phyloP scores from a whole-genome alignment of 2,797 vertebrate genomes.

The Pseudopleuronectes americanus region DNA sequence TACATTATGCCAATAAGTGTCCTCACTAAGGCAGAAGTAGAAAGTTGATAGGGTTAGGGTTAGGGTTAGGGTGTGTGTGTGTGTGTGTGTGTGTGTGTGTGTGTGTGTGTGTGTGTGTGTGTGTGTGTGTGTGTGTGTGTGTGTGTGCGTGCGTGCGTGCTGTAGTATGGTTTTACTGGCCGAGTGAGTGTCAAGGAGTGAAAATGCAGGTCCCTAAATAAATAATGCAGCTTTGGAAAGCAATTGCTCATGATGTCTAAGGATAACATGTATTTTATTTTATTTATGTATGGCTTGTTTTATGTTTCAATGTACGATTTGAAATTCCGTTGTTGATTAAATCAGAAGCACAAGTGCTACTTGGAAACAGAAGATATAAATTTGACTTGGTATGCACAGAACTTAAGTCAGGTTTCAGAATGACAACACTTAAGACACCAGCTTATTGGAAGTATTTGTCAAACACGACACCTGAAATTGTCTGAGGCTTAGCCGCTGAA shows the following conservation, averaged over 20 bases:
- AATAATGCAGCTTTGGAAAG: conserved; percentile 46
- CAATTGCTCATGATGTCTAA: conserved; percentile 38
- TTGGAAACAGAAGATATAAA: conserved; percentile 34
- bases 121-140: no score
- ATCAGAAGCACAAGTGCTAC: conserved; percentile 60
- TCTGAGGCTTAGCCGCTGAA: conserved; percentile 59
- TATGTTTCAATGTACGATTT: conserved; percentile 20
- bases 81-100: no score
- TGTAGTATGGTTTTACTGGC: conserved; percentile 33
- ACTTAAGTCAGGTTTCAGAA: conserved; percentile 56
- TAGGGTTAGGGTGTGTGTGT: no score
- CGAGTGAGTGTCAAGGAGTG: conserved; percentile 32
- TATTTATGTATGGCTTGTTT: conserved; percentile 26
- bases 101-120: no score
- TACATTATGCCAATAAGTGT: no score
- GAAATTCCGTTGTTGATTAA: conserved; percentile 57
- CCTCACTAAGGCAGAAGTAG: no score
- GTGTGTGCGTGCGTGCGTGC: background rate
- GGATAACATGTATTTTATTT: conserved; percentile 30
- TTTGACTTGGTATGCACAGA: conserved; percentile 37
- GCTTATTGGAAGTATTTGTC: conserved; percentile 75
- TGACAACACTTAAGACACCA: conserved; percentile 59
- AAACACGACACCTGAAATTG: conserved; percentile 61
- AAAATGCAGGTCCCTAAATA: conserved; percentile 46
- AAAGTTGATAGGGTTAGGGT: no score